phyloP scores from a whole-genome alignment of 2,797 vertebrate species.

The Allobates femoralis region DNA sequence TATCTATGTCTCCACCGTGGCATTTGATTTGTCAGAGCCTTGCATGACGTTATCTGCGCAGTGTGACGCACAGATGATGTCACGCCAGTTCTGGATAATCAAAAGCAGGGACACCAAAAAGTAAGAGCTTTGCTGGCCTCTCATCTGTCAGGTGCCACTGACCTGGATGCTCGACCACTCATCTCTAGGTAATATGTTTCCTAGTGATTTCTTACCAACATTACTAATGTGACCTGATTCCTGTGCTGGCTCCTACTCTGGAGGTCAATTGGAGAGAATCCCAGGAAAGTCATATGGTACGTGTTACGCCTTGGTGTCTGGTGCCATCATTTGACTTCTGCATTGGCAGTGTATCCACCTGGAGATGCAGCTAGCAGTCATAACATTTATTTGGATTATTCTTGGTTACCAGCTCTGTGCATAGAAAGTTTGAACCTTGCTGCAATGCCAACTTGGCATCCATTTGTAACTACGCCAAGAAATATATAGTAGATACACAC shows the following conservation, averaged over 20 bases:
- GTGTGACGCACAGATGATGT: too few species aligned
- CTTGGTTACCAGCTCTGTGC: background rate
- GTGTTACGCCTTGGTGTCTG: background rate
- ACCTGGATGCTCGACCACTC: background rate
- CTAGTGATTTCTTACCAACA: background rate
- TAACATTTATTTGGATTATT: background rate
- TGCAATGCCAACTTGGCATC: background rate
- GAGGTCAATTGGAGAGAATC: conserved; percentile 35
- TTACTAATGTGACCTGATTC: background rate
- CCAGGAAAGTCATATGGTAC: conserved; percentile 11
- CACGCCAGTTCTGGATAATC: too few species aligned
- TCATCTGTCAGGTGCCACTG: too few species aligned
- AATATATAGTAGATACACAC: background rate
- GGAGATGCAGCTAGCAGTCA: background rate
- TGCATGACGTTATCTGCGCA: too few species aligned
- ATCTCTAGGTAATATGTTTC: background rate
- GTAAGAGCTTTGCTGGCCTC: too few species aligned
- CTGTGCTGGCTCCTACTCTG: background rate
- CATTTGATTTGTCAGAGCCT: too few species aligned
- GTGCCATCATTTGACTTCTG: background rate
- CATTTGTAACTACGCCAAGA: too few species aligned
- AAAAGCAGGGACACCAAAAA: too few species aligned
- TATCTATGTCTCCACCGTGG: too few species aligned
- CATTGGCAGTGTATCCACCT: background rate
- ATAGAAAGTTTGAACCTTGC: background rate